These are phyloP conservation scores for Coelinius sp. DNA, from an alignment of 2,888 invertebrate genomes.

Conservation along the genomic window DNA sequence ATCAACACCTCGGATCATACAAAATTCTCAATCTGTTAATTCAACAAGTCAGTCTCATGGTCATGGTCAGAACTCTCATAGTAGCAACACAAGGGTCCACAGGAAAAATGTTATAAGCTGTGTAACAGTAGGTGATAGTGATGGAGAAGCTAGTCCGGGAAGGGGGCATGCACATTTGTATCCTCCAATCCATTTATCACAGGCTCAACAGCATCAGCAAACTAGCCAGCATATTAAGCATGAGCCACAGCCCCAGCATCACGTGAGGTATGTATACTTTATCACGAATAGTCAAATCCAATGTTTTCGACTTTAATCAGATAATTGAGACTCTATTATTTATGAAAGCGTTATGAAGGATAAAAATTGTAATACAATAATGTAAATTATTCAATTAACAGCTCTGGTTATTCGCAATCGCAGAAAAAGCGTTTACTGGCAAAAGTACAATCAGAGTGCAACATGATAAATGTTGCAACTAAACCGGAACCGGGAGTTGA, in stretches of 20 bases:
- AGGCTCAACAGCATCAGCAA: conserved; percentile 66
- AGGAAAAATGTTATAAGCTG: conserved; percentile 85
- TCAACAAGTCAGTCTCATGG: conserved; percentile 55
- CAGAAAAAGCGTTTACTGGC: conserved; percentile 92
- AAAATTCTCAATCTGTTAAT: conserved; percentile 60
- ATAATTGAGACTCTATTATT: too few relatives aligned
- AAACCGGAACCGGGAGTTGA: conserved; percentile 76
- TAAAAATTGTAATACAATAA: too few relatives aligned
- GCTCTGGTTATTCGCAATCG: conserved; percentile 76
- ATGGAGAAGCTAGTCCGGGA: conserved; percentile 78
- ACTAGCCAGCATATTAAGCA: conserved; percentile 72
- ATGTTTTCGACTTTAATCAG: background rate
- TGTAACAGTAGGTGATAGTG: conserved; percentile 84
- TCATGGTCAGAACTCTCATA: conserved; percentile 47
- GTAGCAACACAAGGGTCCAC: conserved; percentile 63
- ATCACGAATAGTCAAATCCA: too few relatives aligned
- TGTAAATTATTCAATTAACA: too few relatives aligned
- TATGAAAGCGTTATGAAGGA: too few relatives aligned
- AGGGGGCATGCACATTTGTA: conserved; percentile 69
- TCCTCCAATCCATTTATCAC: conserved; percentile 55
- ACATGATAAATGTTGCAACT: conserved; percentile 74
- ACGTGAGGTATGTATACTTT: conserved; percentile 66
- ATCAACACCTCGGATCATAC: conserved; percentile 63
- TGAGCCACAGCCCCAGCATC: conserved; percentile 72
- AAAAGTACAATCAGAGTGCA: conserved; percentile 86